phyloP scores from a whole-genome alignment of 2,113 vertebrate species.

The Odontesthes bonariensis region DNA sequence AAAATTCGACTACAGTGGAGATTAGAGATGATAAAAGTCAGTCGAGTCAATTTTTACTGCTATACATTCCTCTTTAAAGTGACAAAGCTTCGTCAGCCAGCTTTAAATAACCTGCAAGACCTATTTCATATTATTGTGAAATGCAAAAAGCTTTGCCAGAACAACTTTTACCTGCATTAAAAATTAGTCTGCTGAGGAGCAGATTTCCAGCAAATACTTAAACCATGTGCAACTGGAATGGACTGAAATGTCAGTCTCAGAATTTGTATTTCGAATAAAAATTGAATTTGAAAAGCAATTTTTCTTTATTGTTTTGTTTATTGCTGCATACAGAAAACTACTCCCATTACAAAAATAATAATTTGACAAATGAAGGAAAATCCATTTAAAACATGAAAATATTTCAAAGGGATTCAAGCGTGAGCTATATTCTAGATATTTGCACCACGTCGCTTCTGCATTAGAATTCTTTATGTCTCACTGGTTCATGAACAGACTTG shows the following conservation, averaged over 20 bases:
- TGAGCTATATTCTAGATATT: no score
- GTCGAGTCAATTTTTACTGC: background rate
- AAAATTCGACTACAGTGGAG: background rate
- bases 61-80: background rate
- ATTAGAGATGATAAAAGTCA: background rate
- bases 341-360: no score
- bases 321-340: no score
- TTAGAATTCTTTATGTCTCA: no score
- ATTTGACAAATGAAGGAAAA: no score
- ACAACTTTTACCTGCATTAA: background rate
- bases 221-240: background rate
- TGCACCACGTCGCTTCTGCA: no score
- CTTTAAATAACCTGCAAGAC: background rate
- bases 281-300: no score
- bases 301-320: no score
- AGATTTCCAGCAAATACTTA: background rate
- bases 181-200: background rate
- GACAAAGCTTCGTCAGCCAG: background rate
- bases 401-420: no score
- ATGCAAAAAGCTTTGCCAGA: constrained; percentile 7
- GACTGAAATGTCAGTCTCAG: background rate
- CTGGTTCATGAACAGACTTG: no score
- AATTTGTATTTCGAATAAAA: background rate
- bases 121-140: background rate
- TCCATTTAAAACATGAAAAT: no score